Percentiles rank a stretch among this genome's conserved stretches.
Evolutionary conservation across 2,797 vertebrate genomes (phyloP).

Genomic region (Sparus aurata): DNA sequence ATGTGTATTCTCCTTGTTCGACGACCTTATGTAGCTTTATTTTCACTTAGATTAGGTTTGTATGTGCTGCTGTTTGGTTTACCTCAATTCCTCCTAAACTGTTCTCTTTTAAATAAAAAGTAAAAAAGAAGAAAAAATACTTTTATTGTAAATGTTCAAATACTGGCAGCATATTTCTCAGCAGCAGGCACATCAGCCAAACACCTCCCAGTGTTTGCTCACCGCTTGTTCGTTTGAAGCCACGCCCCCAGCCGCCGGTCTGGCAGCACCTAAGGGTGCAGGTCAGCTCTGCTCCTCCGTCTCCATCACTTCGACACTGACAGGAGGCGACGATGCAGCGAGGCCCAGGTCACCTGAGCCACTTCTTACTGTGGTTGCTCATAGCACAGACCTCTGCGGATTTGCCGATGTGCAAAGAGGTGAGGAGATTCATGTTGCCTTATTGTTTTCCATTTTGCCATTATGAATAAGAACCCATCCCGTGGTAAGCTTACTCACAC

Average conservation of each 20-base stretch:
- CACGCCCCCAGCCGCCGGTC: constrained; percentile 53
- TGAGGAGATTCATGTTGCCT: constrained; percentile 65
- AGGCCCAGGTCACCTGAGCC: constrained; percentile 34
- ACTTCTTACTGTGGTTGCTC: constrained; percentile 64
- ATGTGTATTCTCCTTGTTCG: too few relatives aligned
- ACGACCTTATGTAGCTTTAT: too few relatives aligned
- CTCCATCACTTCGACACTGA: constrained; percentile 56
- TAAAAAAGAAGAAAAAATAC: too few relatives aligned
- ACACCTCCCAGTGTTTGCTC: constrained; percentile 33
- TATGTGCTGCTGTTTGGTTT: too few relatives aligned
- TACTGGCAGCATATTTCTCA: too few relatives aligned
- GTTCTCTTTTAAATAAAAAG: too few relatives aligned
- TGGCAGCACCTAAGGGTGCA: constrained; percentile 61
- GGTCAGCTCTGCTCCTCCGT: constrained; percentile 18
- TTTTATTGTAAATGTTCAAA: too few relatives aligned
- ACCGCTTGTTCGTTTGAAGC: constrained; percentile 12
- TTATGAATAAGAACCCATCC: neutral
- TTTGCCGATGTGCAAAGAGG: constrained; percentile 87
- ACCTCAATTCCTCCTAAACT: too few relatives aligned
- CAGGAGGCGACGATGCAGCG: constrained; percentile 61
- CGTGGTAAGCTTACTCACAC: neutral
- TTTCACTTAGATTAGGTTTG: too few relatives aligned
- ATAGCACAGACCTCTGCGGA: constrained; percentile 67
- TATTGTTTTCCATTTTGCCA: neutral
- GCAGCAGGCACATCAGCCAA: constrained; percentile 27